Base-by-base conservation (phyloP, 1,140 invertebrate genomes). In the Tribolium castaneum region DNA sequence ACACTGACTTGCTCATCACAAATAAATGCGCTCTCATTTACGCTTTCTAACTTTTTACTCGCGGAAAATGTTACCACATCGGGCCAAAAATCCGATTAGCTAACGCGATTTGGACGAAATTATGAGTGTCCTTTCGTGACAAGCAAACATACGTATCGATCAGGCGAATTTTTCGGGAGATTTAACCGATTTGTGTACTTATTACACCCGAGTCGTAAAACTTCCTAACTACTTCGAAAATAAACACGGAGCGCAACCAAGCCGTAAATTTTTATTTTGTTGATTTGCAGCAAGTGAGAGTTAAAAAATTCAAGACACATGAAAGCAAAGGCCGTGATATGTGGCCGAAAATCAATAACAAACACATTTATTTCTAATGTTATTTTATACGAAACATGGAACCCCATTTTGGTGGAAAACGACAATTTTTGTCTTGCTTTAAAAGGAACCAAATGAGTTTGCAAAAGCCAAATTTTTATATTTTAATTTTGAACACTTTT, bases 11-110 rank as follows among this genome's bases (percentile, higher is more conserved):
- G 6, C 51, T 52, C 10, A 52, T 7, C 10, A 14, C 59, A 35
- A n/a, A n/a, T n/a, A n/a, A 22, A 66, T 66, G n/a, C 59, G 14
- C 59, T 34, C 34, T 66, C 54, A 59, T 66, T 66, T 14, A 66
- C 59, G 59, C 59, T 66, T 66, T 66, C 59, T 66, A 39, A 66
- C 12, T 14, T 45, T 59, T 66, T 25, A 66, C 59, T 66, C 59
- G 34, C 2, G 2, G 10, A 34, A 66, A 66, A 19, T 59, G 13
- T 25, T 66, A 34, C 13, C 59, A 4, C 30, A 66, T 34, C 4
- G 12, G 10, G 2, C 9, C 49, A 7, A 50, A 50, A 50, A 50
- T 50, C 49, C 49, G 5, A 12, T 14, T 50, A n/a, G 49, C 49
- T 4, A 30, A 30, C 25, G 25, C 3, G 25, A 10, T 45, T 45